These are phyloP conservation scores for Nerophis lumbriciformis DNA, from an alignment of 2,113 vertebrate species.

Conservation along the genomic window DNA sequence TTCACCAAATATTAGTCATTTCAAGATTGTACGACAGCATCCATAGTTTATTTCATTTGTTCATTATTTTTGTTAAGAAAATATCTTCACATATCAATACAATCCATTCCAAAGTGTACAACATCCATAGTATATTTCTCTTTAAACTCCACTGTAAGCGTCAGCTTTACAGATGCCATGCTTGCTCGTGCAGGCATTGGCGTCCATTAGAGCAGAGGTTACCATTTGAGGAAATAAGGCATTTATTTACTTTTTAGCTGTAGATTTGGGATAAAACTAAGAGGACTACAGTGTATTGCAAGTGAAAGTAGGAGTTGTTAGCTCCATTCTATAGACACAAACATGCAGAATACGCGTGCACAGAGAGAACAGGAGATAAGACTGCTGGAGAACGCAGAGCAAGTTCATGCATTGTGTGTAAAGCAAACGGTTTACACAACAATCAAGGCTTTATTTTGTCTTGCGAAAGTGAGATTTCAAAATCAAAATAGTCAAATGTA, in stretches of 20 bases:
- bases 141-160: not conserved
- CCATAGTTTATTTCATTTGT: no score
- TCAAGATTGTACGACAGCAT: no score
- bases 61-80: no score
- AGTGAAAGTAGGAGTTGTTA: not conserved
- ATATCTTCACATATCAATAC: no score
- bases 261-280: not conserved
- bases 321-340: not conserved
- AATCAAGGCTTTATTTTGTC: not conserved
- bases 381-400: conserved; percentile 26
- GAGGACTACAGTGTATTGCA: not conserved
- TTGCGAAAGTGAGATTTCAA: not conserved
- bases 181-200: not conserved
- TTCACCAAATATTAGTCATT: no score
- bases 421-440: conserved; percentile 25
- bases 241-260: not conserved
- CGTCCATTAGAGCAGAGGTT: not conserved
- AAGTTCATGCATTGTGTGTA: conserved; percentile 65
- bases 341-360: conserved; percentile 73
- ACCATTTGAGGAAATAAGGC: not conserved
- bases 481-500: not conserved
- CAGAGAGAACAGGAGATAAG: conserved; percentile 36
- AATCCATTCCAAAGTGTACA: no score
- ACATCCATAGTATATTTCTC: not conserved
- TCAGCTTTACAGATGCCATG: not conserved